Evolutionary conservation across 92 coral and sea anemone genomes (phyloP), one percentile per base, ranked within the genome.

Genomic region (Montipora capitata): DNA sequence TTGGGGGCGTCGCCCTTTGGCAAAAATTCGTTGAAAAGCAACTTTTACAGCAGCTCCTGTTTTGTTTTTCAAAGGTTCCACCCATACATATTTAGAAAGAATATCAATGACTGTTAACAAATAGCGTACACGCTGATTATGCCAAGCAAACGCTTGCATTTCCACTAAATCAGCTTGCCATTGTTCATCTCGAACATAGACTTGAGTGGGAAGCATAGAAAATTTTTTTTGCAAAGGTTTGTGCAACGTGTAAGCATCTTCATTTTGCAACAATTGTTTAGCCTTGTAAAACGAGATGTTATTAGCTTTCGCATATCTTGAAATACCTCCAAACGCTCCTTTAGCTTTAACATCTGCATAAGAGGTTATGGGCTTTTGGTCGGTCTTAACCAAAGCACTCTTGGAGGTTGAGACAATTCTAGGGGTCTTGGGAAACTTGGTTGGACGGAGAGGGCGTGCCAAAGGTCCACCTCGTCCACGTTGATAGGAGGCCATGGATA

Each of bases 61-160:
- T 49, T 91, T 91, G 58, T 70, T 51, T 27, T 91, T 78, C 5
- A 91, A 8, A 1, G 86, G 94, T 7, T 78, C 77, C 9, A 78
- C 88, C 89, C 91, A 92, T 1, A 92, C 92, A 8, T 76, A 77
- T 35, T 79, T 84, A 41, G 92, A 92, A 41, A 92, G 51, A 1
- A 89, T 77, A 17, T 89, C 92, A 6, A 82, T 16, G 13, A 56
- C 51, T 10, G 85, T 82, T 44, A 89, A 35, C 68, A 68, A 27
- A 54, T 82, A 82, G 5, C 59, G 16, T 11, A 56, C 42, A 1
- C 80, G 74, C 0, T n/a, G 17, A 39, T 82, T 89, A 1, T 57
- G 5, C 13, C 6, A 12, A 13, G 72, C 16, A 2, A 75, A 11
- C 3, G 0, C 0, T 18, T 68, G 74, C 44, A 89, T 66, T 66